These are phyloP conservation scores for Autographa pulchrina DNA, from an alignment of 2,888 invertebrate species.

Conservation along the genomic window DNA sequence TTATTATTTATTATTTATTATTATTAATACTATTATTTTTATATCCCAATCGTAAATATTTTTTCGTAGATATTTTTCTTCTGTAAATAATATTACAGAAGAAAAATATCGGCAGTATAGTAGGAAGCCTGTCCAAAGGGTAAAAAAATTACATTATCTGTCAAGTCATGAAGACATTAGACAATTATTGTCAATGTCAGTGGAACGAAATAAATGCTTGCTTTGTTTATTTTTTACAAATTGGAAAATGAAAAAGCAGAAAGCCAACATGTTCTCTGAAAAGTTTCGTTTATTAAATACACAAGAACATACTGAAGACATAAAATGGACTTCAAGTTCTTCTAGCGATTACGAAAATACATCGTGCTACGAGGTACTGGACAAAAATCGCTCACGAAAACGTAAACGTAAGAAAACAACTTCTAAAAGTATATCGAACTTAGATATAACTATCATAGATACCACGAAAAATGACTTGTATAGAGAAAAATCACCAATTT, in stretches of 20 bases:
- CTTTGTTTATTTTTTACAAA: constrained; percentile 13
- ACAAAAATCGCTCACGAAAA: constrained; percentile 62
- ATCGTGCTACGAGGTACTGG: constrained; percentile 44
- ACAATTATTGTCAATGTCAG: constrained; percentile 8
- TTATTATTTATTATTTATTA: no score
- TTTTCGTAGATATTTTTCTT: no score
- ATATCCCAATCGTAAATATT: no score
- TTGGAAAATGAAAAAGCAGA: constrained; percentile 68
- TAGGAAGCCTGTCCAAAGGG: no score
- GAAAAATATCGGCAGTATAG: no score
- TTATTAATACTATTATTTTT: no score
- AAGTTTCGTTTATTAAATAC: constrained; percentile 79
- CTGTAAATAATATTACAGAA: no score
- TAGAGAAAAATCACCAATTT: constrained; percentile 65
- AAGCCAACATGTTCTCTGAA: constrained; percentile 71
- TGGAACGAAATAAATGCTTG: neutral
- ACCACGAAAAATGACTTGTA: constrained; percentile 31
- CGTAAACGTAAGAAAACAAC: constrained; percentile 77
- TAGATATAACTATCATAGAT: constrained; percentile 74
- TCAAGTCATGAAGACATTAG: no score
- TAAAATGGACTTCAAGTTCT: constrained; percentile 81
- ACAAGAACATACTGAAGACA: constrained; percentile 77
- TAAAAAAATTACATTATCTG: no score
- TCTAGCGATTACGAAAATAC: constrained; percentile 79
- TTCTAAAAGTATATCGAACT: constrained; percentile 71